A percentile compares a stretch with the other conserved stretches of the same genome.
Evolutionary conservation across 2,888 invertebrate genomes (phyloP).

Genomic region (Plebejus melissa): DNA sequence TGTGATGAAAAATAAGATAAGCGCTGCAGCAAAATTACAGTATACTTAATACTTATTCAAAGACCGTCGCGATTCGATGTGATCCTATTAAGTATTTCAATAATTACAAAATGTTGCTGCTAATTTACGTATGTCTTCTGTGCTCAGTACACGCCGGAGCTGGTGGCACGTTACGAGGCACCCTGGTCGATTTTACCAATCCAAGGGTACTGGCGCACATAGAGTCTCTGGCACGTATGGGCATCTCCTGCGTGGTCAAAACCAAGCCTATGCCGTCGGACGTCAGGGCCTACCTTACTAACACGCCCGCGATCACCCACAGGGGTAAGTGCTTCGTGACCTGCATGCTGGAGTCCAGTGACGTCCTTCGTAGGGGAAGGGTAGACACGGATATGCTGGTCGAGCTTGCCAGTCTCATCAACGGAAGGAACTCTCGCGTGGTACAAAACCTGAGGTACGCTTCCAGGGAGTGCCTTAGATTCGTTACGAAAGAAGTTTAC

Average conservation of each 20-base stretch:
- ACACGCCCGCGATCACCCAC: constrained; percentile 63
- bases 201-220: constrained; percentile 68
- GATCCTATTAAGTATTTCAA: background rate
- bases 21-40: background rate
- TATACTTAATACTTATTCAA: background rate
- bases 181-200: constrained; percentile 64
- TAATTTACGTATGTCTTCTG: constrained; percentile 42
- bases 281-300: constrained; percentile 69
- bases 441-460: background rate
- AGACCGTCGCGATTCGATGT: background rate
- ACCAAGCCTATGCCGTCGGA: constrained; percentile 69
- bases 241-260: constrained; percentile 69
- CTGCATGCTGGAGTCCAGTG: constrained; percentile 73
- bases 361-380: constrained; percentile 68
- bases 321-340: constrained; percentile 71
- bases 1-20: background rate
- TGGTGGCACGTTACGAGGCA: constrained; percentile 46
- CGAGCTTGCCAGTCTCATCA: background rate
- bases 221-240: constrained; percentile 66
- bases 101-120: constrained; percentile 33
- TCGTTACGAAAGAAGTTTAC: background rate
- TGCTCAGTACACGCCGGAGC: constrained; percentile 37
- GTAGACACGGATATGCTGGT: constrained; percentile 40
- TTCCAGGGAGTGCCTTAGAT: background rate
- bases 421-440: constrained; percentile 5